A percentile compares a stretch with the other conserved stretches of the same genome.
Conservation (phyloP, 2,888 invertebrate species). For the Isoperla grammatica region DNA sequence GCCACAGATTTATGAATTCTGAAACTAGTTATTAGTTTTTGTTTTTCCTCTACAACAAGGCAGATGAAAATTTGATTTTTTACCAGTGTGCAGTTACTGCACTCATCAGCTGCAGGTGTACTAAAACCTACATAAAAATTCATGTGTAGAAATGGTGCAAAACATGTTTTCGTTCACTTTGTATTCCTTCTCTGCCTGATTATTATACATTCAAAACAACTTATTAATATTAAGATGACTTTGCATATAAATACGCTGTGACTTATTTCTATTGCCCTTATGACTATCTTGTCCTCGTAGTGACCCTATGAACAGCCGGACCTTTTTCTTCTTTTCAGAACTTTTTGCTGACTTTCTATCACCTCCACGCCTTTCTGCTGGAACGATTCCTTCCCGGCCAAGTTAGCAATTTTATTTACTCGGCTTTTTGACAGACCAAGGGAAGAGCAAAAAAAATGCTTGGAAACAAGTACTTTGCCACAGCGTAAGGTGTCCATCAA, state of each 20-base stretch:
- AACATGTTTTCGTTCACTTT: slow-evolving; percentile 30
- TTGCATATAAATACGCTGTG: slow-evolving; percentile 32
- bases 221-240: slow-evolving; percentile 33
- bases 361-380: slow-evolving; percentile 34
- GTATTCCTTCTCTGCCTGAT: slow-evolving; percentile 31
- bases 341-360: slow-evolving; percentile 28
- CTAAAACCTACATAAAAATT: slow-evolving; percentile 36
- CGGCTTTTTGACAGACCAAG: no score
- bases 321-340: slow-evolving; percentile 32
- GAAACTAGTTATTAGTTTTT: no score
- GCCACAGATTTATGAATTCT: slow-evolving; percentile 15
- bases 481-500: no score
- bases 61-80: slow-evolving; percentile 24
- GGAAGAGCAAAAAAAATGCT: no score
- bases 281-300: slow-evolving; percentile 35
- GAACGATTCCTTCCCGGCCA: slow-evolving; percentile 27
- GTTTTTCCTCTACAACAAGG: no score
- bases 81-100: slow-evolving; percentile 32
- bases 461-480: no score
- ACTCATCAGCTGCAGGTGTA: slow-evolving; percentile 34
- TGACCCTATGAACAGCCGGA: slow-evolving; percentile 31
- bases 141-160: slow-evolving; percentile 25
- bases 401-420: no score
- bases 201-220: slow-evolving; percentile 34
- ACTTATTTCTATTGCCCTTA: no score